A percentile compares a stretch with the other conserved stretches of the same genome.
phyloP scores from a whole-genome alignment of 2,888 invertebrate genomes.

The Pinctada fucata region DNA sequence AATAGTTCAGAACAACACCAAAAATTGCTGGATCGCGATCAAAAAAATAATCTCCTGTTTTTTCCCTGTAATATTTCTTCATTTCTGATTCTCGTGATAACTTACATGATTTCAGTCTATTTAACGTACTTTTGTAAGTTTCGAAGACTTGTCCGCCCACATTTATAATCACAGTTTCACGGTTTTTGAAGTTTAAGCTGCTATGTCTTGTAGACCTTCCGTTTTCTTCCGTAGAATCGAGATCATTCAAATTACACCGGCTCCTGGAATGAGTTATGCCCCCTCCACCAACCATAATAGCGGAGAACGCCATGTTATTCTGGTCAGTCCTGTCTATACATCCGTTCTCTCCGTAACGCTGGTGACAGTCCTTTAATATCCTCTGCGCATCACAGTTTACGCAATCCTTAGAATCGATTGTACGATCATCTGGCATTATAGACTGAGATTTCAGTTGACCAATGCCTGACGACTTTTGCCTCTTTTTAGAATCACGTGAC shows the following conservation, averaged over 20 bases:
- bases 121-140: conserved; percentile 64
- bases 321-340: conserved; percentile 1
- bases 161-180: conserved; percentile 66
- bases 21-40: conserved; percentile 72
- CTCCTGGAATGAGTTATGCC: conserved; percentile 34
- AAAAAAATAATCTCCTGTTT: conserved; percentile 68
- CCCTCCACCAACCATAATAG: conserved; percentile 46
- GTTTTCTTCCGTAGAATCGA: conserved; percentile 34
- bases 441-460: conserved; percentile 24
- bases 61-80: conserved; percentile 59
- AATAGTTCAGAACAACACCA: conserved; percentile 68
- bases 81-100: conserved; percentile 64
- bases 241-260: conserved; percentile 32
- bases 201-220: conserved; percentile 10
- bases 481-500: conserved; percentile 37
- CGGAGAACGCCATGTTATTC: conserved; percentile 54
- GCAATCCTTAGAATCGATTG: conserved; percentile 23
- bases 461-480: conserved; percentile 33
- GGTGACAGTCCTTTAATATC: conserved; percentile 8
- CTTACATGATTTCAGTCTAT: conserved; percentile 58
- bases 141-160: conserved; percentile 70
- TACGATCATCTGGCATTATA: conserved; percentile 23
- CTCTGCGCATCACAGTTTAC: conserved; percentile 27
- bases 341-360: conserved; percentile 7
- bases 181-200: conserved; percentile 11